A percentile compares a stretch with the other conserved stretches of the same genome.
These are phyloP conservation scores for Chloroceryle inda DNA, from an alignment of 2,797 vertebrate species.

Conservation along the genomic window DNA sequence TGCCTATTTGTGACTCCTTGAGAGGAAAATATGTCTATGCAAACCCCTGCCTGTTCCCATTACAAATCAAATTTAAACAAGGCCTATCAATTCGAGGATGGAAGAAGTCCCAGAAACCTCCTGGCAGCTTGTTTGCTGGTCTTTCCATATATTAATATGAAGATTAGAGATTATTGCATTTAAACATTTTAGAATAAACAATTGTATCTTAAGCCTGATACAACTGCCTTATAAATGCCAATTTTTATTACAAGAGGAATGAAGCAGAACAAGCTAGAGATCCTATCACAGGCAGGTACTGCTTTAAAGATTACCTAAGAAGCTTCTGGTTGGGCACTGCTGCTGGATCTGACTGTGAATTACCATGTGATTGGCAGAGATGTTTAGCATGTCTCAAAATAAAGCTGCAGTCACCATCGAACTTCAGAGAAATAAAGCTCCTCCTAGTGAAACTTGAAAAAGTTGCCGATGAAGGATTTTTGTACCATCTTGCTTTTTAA, in stretches of 20 bases:
- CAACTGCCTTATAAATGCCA: neutral
- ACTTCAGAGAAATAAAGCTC: constrained; percentile 23
- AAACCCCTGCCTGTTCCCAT: constrained; percentile 12
- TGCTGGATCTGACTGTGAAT: neutral
- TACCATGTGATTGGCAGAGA: neutral
- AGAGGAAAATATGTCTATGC: neutral
- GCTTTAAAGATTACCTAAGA: neutral
- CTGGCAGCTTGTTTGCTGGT: neutral
- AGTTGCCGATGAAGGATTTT: constrained; percentile 25
- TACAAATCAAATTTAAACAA: neutral
- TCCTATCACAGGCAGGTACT: neutral
- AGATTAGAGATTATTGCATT: neutral
- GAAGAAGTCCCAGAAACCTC: constrained; percentile 5
- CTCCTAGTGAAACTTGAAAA: neutral
- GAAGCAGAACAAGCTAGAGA: neutral
- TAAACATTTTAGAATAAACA: neutral
- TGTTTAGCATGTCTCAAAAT: neutral
- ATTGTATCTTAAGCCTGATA: neutral
- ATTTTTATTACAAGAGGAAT: neutral
- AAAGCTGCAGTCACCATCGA: constrained; percentile 8
- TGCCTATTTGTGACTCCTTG: neutral
- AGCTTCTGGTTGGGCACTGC: neutral
- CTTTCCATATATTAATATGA: neutral
- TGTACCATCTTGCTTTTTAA: neutral
- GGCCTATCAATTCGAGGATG: neutral